Conservation (phyloP, 2,113 vertebrate species). For the Plectropomus leopardus region DNA sequence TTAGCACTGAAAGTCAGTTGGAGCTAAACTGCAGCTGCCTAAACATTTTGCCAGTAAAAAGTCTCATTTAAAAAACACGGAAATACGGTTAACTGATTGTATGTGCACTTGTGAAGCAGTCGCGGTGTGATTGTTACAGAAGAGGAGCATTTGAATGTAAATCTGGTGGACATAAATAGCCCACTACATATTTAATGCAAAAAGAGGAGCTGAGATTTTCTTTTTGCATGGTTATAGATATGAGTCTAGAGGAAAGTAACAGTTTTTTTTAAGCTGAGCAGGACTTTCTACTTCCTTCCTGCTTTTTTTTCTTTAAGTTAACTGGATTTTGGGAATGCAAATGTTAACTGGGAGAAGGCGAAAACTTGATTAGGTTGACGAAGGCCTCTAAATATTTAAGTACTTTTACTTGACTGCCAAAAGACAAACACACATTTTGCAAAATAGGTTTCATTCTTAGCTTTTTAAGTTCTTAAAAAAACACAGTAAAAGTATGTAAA, state of each 20-base stretch:
- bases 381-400: background rate
- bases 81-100: background rate
- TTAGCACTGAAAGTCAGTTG: background rate
- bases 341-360: background rate
- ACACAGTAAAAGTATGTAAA: background rate
- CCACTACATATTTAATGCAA: background rate
- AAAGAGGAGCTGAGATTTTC: background rate
- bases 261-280: background rate
- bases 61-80: slow-evolving; percentile 4
- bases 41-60: background rate
- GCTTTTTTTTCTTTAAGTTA: background rate
- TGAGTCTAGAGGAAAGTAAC: background rate
- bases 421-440: background rate
- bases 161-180: background rate
- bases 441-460: background rate
- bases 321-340: background rate
- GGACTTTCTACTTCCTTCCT: background rate
- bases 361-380: background rate
- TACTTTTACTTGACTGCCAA: background rate
- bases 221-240: no score
- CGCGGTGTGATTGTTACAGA: background rate
- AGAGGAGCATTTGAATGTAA: background rate
- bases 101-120: background rate
- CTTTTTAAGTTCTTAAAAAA: slow-evolving; percentile 8
- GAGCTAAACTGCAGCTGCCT: background rate